Evolutionary conservation across 2,113 vertebrate genomes (phyloP), one percentile per base, ranked within the genome.

Genomic region (Colossoma macropomum): DNA sequence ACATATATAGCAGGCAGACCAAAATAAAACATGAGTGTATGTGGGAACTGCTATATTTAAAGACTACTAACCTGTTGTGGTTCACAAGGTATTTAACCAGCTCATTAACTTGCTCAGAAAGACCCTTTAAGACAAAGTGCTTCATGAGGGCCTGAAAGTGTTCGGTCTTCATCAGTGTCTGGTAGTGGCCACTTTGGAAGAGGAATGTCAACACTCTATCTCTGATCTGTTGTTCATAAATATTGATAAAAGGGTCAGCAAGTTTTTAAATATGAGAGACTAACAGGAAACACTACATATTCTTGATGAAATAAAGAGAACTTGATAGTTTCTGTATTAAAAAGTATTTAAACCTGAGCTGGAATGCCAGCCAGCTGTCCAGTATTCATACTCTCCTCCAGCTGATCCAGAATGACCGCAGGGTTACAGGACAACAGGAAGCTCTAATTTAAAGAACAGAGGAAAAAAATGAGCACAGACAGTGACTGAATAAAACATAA

Each of bases 301-400:
- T 38, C 3, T 4, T 38, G 7, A 38, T 25, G 4, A 75, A 68
- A 56, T 25, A 32, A 45, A 68, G 9, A 17, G 12, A 19, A 1
- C 76, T 86, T 56, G 15, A 32, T 41, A 34, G 21, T 12, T 4
- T 10, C 12, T 9, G 21, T 17, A n/a, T 8, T 9, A 11, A 8
- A 3, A 77, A 11, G 19, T 25, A 5, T 41, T 56, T 86, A 89
- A 86, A 98, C 98, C 95, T 97, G 95, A 60, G 94, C 93, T 79
- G 97, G 95, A 89, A 98, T 92, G 5, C 93, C 95, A n/a, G 96
- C 95, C 21, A 97, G 74, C 62, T 97, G 96, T 56, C 97, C 96
- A 0, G 92, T 92, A 75, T 77, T 94, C 97, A 98, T 96, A 13
- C 94, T 93, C 1, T 97, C 94, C 4, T 96, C 95, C 74, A 95